Percentiles rank a stretch among this genome's conserved stretches.
These are phyloP conservation scores for Philereme transversata DNA, from an alignment of 2,888 invertebrate species.

Conservation along the genomic window DNA sequence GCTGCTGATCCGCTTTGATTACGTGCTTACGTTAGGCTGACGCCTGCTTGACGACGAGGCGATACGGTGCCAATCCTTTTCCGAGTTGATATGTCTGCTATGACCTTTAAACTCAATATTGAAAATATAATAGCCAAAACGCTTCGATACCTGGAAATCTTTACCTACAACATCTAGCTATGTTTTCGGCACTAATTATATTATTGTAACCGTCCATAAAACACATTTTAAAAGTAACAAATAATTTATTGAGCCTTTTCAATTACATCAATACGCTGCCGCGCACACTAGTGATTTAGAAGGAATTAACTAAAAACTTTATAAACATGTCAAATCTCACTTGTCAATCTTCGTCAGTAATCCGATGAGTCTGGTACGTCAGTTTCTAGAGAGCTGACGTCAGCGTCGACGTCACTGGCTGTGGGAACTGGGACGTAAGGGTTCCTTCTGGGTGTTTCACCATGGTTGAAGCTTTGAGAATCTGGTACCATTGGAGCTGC, in stretches of 20 bases:
- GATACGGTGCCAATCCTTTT: too few relatives aligned
- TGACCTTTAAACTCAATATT: too few relatives aligned
- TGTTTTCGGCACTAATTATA: too few relatives aligned
- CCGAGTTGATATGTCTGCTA: too few relatives aligned
- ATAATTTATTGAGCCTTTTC: conserved; percentile 35
- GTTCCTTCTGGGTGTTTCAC: conserved; percentile 20
- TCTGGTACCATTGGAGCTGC: conserved; percentile 10
- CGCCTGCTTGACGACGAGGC: too few relatives aligned
- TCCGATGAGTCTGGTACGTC: conserved; percentile 66
- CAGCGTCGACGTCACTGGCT: conserved; percentile 68
- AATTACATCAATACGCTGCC: conserved; percentile 32
- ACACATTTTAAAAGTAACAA: conserved; percentile 25
- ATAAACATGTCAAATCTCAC: conserved; percentile 24
- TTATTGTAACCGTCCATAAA: conserved; percentile 14
- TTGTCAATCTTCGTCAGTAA: conserved; percentile 40
- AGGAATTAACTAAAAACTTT: conserved; percentile 28
- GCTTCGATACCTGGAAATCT: too few relatives aligned
- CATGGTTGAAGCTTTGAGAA: conserved; percentile 25
- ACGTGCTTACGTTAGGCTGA: too few relatives aligned
- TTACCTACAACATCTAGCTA: too few relatives aligned
- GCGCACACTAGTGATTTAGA: conserved; percentile 41
- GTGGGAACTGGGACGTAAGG: conserved; percentile 21
- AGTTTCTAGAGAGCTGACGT: conserved; percentile 70
- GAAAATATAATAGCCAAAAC: too few relatives aligned
- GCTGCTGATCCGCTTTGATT: too few relatives aligned